Base-by-base conservation (phyloP, 2,888 invertebrate genomes). In the Lobophora halterata region DNA sequence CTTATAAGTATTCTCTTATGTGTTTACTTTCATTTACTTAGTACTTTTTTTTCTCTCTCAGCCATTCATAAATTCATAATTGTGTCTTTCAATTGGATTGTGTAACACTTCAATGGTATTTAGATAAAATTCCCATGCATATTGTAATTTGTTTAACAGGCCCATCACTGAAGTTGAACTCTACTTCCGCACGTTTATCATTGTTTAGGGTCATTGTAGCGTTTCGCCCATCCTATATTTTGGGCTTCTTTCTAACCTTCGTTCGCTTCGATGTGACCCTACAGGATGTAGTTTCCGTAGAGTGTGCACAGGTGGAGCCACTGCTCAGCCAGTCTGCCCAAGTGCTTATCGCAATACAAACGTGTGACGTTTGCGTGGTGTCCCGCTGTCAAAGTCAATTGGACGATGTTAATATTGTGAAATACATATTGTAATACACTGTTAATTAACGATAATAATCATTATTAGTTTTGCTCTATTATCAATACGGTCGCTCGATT, bases 221-320 rank as follows among this genome's bases (percentile, higher is more conserved):
- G 73, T 79, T 66, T 60, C 78, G 58, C 78, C 83, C 74, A 79
- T 70, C 70, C 72, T 59, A 68, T 49, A 63, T 74, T 80, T 83
- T 71, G 66, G 68, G 61, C 55, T 71, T 77, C 66, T 69, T 66
- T 74, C 65, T 50, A 65, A 70, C 65, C 58, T 43, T 49, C 54
- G 58, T 58, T 58, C 54, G 58, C 58, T 58, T 68, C 65, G 28
- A 21, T 43, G 42, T 63, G 61, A 67, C 78, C 77, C 79, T 64
- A 70, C 71, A 71, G 76, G 70, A 71, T 68, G 69, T 75, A 65
- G 71, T 66, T 80, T 70, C 55, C 58, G 47, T 51, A 54, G 42
- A 38, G 47, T 46, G 47, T 52, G 54, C 61, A 80, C 79, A 88
- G 88, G 83, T 88, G 88, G 88, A 75, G 86, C 76, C 75, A 77